phyloP scores from a whole-genome alignment of 2,888 invertebrate species.

The Pogonocherus hispidulus region DNA sequence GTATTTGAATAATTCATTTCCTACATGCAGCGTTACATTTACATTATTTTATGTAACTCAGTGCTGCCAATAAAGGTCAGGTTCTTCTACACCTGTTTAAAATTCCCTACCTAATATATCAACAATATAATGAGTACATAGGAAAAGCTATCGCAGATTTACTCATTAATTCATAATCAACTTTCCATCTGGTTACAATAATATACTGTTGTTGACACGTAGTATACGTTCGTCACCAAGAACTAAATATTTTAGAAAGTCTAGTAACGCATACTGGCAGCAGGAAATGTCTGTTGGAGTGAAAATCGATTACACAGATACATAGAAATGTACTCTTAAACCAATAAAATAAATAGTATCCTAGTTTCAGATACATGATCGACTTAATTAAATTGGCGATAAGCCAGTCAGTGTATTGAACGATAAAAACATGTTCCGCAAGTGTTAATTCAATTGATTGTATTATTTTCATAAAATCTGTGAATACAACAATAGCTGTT shows the following conservation, averaged over 20 bases:
- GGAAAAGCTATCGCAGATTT: background rate
- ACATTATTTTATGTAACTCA: slow-evolving; percentile 22
- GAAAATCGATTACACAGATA: background rate
- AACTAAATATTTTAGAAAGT: slow-evolving; percentile 7
- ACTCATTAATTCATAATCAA: slow-evolving; percentile 2
- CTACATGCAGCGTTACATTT: slow-evolving; percentile 19
- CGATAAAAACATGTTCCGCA: too few relatives aligned
- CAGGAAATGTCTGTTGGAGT: background rate
- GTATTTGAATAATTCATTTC: slow-evolving; percentile 17
- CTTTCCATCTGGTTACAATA: background rate
- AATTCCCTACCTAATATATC: background rate
- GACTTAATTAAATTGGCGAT: too few relatives aligned
- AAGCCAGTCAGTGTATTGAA: too few relatives aligned
- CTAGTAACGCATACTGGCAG: background rate
- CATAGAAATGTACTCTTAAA: background rate
- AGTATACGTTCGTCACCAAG: background rate
- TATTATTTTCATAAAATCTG: too few relatives aligned
- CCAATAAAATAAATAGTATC: too few relatives aligned
- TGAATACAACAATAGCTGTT: too few relatives aligned
- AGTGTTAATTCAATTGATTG: too few relatives aligned
- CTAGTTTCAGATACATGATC: too few relatives aligned
- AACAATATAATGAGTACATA: background rate
- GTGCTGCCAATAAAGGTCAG: slow-evolving; percentile 21
- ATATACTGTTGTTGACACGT: background rate
- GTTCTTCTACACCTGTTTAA: slow-evolving; percentile 22